Percentiles rank a stretch among this genome's conserved stretches.
phyloP scores from a whole-genome alignment of 2,113 vertebrate species.

The Peromyscus maniculatus region DNA sequence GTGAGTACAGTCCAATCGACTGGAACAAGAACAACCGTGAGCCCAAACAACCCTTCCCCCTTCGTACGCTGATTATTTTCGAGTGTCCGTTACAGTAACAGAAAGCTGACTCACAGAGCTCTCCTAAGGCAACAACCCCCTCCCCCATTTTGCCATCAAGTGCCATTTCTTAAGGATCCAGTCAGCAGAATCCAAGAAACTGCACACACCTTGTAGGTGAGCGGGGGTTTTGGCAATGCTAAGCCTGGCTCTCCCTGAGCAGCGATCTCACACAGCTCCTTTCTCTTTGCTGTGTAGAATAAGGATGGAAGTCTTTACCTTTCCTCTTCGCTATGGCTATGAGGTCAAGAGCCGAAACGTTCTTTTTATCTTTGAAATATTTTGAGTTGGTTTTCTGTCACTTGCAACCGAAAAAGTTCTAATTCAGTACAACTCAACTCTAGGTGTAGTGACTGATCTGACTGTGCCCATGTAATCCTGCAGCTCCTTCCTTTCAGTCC shows the following conservation, averaged over 20 bases:
- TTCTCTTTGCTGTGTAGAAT: neutral
- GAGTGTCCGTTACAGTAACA: neutral
- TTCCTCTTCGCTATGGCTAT: neutral
- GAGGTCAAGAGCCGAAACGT: neutral
- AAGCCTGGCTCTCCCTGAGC: neutral
- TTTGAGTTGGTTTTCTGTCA: constrained; percentile 7
- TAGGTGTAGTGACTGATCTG: neutral
- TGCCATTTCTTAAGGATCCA: neutral
- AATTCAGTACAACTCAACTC: neutral
- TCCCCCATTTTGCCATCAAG: neutral
- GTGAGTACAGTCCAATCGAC: neutral
- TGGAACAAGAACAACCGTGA: neutral
- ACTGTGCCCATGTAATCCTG: too few species aligned
- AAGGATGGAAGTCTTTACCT: neutral
- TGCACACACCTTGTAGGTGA: neutral
- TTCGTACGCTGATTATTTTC: neutral
- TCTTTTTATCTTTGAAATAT: neutral
- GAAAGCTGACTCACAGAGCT: neutral
- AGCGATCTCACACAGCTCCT: neutral
- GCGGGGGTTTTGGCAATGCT: neutral
- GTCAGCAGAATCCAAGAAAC: neutral
- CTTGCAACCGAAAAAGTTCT: neutral
- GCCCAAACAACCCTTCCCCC: neutral
- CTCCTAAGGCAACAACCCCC: neutral
- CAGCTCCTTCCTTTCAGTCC: rapidly evolving